Conservation (phyloP, 1,140 invertebrate species). For the Zaprionus taronus region DNA sequence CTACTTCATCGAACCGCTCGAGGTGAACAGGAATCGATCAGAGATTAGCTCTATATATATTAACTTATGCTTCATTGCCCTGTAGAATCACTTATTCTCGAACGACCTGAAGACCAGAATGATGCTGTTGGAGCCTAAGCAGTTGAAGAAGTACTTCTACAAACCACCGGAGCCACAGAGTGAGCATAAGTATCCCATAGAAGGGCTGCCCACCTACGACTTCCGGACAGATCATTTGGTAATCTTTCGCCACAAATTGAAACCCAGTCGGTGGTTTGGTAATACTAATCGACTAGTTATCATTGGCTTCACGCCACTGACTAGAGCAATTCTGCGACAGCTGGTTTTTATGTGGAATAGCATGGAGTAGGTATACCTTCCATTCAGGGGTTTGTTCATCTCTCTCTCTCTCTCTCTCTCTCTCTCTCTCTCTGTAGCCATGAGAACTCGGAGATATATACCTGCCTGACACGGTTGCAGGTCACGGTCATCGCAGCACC, state of each 20-base stretch:
- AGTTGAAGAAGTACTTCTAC: constrained; percentile 28
- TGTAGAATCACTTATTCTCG: constrained; percentile 29
- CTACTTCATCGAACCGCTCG: constrained; percentile 41
- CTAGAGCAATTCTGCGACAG: constrained; percentile 64
- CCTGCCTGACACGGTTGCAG: constrained; percentile 50
- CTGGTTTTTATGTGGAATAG: constrained; percentile 68
- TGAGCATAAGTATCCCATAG: background rate
- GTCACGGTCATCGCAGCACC: constrained; percentile 54
- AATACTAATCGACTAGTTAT: constrained; percentile 56
- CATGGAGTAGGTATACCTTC: constrained; percentile 51
- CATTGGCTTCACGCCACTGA: constrained; percentile 51
- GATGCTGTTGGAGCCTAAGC: constrained; percentile 66
- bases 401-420: background rate
- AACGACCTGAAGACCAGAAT: constrained; percentile 70
- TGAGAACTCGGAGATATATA: constrained; percentile 53
- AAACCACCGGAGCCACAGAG: too few species aligned
- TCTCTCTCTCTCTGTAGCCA: constrained; percentile 24
- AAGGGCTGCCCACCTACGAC: constrained; percentile 12
- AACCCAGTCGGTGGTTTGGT: constrained; percentile 58
- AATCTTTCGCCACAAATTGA: constrained; percentile 61
- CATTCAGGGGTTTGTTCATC: background rate
- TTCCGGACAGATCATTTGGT: constrained; percentile 43
- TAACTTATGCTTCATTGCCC: background rate
- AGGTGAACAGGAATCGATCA: constrained; percentile 9
- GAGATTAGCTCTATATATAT: background rate